Evolutionary conservation across 2,888 invertebrate genomes (phyloP).

Genomic region (Trissoscelio sp.): DNA sequence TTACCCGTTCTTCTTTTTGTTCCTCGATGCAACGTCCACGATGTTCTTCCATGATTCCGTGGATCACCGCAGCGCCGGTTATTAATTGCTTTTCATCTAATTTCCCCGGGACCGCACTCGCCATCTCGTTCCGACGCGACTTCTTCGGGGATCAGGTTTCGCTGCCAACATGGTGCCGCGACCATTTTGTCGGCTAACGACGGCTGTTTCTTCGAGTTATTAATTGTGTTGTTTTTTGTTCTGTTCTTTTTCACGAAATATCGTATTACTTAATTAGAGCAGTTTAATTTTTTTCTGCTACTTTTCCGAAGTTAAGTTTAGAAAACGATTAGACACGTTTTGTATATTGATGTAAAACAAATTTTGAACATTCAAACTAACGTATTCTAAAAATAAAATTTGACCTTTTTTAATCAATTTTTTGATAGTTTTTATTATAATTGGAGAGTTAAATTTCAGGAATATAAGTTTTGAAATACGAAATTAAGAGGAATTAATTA

Average conservation of each 20-base stretch:
- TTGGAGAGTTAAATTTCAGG: too few relatives aligned
- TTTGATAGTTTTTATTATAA: too few relatives aligned
- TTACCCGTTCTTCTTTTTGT: slow-evolving; percentile 61
- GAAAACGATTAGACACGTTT: slow-evolving; percentile 25
- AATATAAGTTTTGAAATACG: too few relatives aligned
- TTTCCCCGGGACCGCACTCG: slow-evolving; percentile 68
- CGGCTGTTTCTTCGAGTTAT: slow-evolving; percentile 60
- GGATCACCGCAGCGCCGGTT: slow-evolving; percentile 72
- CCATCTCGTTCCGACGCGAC: slow-evolving; percentile 59
- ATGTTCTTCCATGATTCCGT: slow-evolving; percentile 73
- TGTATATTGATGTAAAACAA: neutral
- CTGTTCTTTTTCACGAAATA: slow-evolving; percentile 7
- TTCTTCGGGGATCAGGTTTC: slow-evolving; percentile 64
- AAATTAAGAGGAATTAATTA: too few relatives aligned
- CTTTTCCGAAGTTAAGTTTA: slow-evolving; percentile 21
- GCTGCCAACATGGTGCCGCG: slow-evolving; percentile 60
- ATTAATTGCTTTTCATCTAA: slow-evolving; percentile 77
- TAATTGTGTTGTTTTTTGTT: slow-evolving; percentile 67
- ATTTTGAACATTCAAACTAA: too few relatives aligned
- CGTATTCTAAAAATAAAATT: too few relatives aligned
- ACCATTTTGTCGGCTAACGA: slow-evolving; percentile 70
- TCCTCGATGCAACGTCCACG: slow-evolving; percentile 67
- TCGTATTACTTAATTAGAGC: slow-evolving; percentile 34
- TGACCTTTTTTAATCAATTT: too few relatives aligned
- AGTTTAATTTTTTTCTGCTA: slow-evolving; percentile 2